Conservation (phyloP, 2,797 vertebrate genomes). For the Streptopelia turtur region DNA sequence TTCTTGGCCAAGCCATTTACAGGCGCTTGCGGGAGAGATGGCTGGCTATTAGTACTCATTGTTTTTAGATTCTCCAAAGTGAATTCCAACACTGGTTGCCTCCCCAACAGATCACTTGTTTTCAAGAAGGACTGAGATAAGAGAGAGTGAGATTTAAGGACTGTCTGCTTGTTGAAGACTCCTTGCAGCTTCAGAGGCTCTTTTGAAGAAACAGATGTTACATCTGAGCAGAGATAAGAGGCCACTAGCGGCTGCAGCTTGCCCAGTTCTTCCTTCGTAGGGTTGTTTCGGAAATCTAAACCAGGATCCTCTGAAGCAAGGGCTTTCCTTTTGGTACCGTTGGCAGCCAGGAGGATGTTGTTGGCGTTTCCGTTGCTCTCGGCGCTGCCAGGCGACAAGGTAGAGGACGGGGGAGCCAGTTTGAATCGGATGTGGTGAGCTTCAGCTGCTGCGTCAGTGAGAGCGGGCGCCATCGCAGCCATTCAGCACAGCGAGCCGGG, state of each 20-base stretch:
- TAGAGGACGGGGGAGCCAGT: constrained; percentile 97
- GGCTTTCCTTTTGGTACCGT: constrained; percentile 92
- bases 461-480: constrained; percentile 99
- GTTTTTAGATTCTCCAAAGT: constrained; percentile 92
- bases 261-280: constrained; percentile 88
- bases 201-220: constrained; percentile 91
- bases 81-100: constrained; percentile 92
- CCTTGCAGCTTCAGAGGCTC: constrained; percentile 95
- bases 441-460: constrained; percentile 99
- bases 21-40: constrained; percentile 87
- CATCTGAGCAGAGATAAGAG: constrained; percentile 94
- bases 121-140: constrained; percentile 86
- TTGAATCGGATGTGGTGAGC: constrained; percentile 99
- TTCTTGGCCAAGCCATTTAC: constrained; percentile 97
- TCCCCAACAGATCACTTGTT: constrained; percentile 88
- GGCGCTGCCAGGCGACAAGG: constrained; percentile 92
- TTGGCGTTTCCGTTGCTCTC: constrained; percentile 96
- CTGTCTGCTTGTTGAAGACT: constrained; percentile 95
- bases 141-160: constrained; percentile 91
- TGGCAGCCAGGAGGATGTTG: constrained; percentile 92
- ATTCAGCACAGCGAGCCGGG: constrained; percentile 98
- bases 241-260: constrained; percentile 94
- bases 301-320: constrained; percentile 84
- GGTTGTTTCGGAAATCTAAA: constrained; percentile 86
- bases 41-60: constrained; percentile 87